These are phyloP conservation scores for Umimayanthus chanpuru DNA, from an alignment of 92 coral and sea anemone genomes.

Conservation along the genomic window DNA sequence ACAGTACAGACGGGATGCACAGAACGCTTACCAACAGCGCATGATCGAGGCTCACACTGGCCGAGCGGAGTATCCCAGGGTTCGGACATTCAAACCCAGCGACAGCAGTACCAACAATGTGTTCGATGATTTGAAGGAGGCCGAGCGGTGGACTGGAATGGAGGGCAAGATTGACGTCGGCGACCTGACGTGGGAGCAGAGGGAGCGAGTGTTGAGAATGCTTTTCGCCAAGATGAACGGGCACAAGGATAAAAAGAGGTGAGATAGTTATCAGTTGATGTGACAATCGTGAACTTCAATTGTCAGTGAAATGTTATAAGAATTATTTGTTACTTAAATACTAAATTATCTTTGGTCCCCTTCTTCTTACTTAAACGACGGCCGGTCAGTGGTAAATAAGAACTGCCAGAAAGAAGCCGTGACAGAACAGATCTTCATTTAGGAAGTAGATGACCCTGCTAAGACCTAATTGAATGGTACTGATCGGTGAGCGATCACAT, in stretches of 20 bases:
- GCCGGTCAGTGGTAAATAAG: no score
- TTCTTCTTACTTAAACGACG: no score
- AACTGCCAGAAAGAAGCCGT: no score
- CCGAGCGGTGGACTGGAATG: slow-evolving; percentile 96
- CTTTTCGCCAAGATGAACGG: slow-evolving; percentile 98
- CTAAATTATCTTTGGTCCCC: no score
- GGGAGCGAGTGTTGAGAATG: slow-evolving; percentile 88
- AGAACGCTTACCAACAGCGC: slow-evolving; percentile 90
- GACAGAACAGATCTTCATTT: no score
- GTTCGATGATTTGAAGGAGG: slow-evolving; percentile 91
- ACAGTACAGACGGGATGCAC: slow-evolving; percentile 96
- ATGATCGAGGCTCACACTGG: slow-evolving; percentile 96
- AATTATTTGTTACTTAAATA: neutral
- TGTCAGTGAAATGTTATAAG: neutral
- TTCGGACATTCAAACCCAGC: slow-evolving; percentile 88
- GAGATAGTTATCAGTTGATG: neutral
- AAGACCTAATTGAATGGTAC: no score
- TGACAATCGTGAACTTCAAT: neutral
- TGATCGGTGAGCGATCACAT: no score
- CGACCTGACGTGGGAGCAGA: slow-evolving; percentile 97
- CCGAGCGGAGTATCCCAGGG: slow-evolving; percentile 83
- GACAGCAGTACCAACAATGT: slow-evolving; percentile 97
- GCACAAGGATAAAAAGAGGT: slow-evolving; percentile 82
- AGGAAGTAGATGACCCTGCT: no score
- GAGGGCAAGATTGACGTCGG: slow-evolving; percentile 93